Base-by-base conservation (phyloP, 1,140 invertebrate genomes). In the Lasioglossum baleicum region DNA sequence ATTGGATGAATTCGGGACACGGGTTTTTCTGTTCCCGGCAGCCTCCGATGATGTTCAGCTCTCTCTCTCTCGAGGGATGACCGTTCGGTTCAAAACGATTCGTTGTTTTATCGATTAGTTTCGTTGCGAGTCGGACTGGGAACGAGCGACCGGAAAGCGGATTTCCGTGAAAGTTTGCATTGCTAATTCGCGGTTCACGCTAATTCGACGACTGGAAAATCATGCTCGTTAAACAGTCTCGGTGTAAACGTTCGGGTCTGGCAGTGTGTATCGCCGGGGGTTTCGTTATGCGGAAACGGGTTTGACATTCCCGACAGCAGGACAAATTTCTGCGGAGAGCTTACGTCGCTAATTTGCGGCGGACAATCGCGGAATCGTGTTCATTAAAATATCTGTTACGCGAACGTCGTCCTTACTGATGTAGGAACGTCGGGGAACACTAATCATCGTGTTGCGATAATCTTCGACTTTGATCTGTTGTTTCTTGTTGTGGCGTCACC, bases 341-440 rank as follows among this genome's bases (percentile, higher is more conserved):
- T 64, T 51, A 7, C 40, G 22, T 31, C n/a, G 40, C 74, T 75
- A 75, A 75, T 75, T 68, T 68, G 74, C 64, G 64, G 64, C 22
- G 26, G 22, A 31, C 64, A 40, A 75, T 68, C 40, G 17, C 64
- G 40, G 58, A 26, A 75, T 66, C 44, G n/a, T 31, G 58, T 10
- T 56, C 73, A 56, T 75, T 75, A 75, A 66, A 66, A 56, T 63
- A 63, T 10, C 22, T 2, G 15, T 65, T 26, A 11, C 26, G 20
- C 51, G 0, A 15, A 15, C 15, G 13, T 10, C 6, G 13, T 35
- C 11, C 35, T 7, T 48, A 56, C 1, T 22, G 13, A 10, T 31
- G 20, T 5, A 40, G 61, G 7, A 0, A 31, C 74, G n/a, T 17
- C 53, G 35, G 44, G 68, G 35, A 42, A 6, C 20, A 20, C 7